phyloP scores from a whole-genome alignment of 2,113 vertebrate genomes.

The Rattus rattus region DNA sequence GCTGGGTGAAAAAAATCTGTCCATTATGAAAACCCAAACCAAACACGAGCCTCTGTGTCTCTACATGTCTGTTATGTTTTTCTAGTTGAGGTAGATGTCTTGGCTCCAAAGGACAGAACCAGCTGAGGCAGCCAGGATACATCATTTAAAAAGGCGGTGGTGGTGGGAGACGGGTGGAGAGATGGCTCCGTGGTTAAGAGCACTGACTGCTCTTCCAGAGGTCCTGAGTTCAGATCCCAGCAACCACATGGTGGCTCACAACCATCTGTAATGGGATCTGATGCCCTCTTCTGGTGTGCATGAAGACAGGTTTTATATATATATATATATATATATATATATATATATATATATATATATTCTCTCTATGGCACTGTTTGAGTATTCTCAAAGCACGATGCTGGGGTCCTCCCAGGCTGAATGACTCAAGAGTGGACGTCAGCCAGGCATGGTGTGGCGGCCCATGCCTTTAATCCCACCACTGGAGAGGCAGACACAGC shows the following conservation, averaged over 20 bases:
- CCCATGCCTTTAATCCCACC: neutral
- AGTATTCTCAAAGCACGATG: neutral
- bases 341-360: too few species aligned
- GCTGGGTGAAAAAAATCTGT: constrained; percentile 25
- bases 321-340: too few species aligned
- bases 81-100: neutral
- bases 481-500: neutral
- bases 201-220: too few species aligned
- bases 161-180: too few species aligned
- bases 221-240: too few species aligned
- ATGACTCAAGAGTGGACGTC: too few species aligned
- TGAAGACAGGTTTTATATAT: too few species aligned
- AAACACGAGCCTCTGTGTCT: neutral
- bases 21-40: constrained; percentile 57
- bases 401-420: neutral
- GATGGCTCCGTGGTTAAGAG: too few species aligned
- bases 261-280: too few species aligned
- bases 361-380: neutral
- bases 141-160: neutral
- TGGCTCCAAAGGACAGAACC: neutral
- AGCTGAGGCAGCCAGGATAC: neutral
- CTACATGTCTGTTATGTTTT: neutral
- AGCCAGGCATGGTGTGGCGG: neutral
- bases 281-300: too few species aligned
- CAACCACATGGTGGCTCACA: too few species aligned